Percentiles rank a stretch among this genome's conserved stretches.
Conservation (phyloP, 2,797 vertebrate species). For the Neosilurus mollespiculum region DNA sequence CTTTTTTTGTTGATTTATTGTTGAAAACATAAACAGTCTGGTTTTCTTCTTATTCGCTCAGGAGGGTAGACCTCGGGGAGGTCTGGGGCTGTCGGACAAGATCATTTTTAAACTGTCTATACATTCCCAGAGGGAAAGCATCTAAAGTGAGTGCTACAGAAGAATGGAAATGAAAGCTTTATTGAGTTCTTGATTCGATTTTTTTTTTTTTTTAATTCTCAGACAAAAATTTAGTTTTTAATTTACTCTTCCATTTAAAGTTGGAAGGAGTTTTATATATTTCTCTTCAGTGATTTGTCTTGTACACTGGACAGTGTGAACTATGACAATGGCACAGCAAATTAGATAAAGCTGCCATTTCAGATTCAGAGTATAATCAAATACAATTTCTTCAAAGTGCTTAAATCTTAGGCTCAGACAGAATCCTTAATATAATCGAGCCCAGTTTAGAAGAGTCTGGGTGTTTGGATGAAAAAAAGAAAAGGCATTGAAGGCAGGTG, state of each 20-base stretch:
- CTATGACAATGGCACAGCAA: conserved; percentile 46
- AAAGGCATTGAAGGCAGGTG: conserved; percentile 54
- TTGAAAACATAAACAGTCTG: conserved; percentile 7
- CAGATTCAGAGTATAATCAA: conserved; percentile 37
- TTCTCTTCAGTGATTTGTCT: conserved; percentile 25
- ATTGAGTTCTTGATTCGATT: neutral
- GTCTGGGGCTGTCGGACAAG: conserved; percentile 15
- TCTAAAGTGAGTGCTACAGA: conserved; percentile 1
- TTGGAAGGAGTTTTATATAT: neutral
- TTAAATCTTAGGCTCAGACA: neutral
- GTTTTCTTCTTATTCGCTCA: conserved; percentile 26
- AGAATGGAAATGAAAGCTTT: conserved; percentile 11
- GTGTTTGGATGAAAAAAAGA: neutral
- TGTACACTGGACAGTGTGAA: conserved; percentile 54
- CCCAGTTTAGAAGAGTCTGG: neutral
- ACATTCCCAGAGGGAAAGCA: conserved; percentile 16
- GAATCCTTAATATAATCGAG: neutral
- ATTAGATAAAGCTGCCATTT: conserved; percentile 30
- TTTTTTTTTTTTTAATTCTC: neutral
- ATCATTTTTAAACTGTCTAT: conserved; percentile 1
- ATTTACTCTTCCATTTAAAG: conserved; percentile 3
- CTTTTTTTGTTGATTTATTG: conserved; percentile 19
- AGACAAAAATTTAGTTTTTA: neutral
- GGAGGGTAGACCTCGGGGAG: conserved; percentile 7
- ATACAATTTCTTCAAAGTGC: conserved; percentile 1